Conservation (phyloP, 2,113 vertebrate genomes). For the Gulo gulo region DNA sequence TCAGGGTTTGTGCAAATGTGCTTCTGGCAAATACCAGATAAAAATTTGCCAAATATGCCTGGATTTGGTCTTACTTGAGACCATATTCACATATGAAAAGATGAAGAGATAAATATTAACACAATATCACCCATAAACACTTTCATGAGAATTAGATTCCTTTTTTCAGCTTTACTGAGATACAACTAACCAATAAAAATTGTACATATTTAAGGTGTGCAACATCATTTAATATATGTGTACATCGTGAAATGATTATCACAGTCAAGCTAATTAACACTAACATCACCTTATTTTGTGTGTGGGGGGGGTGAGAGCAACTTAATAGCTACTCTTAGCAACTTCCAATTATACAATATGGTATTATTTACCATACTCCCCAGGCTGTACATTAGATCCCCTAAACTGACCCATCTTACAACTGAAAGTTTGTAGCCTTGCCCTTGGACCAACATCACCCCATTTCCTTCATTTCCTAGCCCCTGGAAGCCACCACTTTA, state of each 20-base stretch:
- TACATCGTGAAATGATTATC: background rate
- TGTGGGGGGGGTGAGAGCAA: background rate
- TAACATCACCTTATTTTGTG: background rate
- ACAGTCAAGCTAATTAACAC: slow-evolving; percentile 6
- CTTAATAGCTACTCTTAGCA: background rate
- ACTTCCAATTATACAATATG: background rate
- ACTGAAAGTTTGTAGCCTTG: background rate
- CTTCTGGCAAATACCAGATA: background rate
- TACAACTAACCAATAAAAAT: background rate
- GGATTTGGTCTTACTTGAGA: background rate
- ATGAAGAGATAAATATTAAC: background rate
- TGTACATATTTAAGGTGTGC: background rate
- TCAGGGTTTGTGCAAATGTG: background rate
- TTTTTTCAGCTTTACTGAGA: background rate
- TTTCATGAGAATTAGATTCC: background rate
- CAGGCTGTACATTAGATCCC: background rate
- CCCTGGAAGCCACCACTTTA: background rate
- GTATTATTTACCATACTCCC: background rate
- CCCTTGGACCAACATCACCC: background rate
- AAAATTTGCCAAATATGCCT: slow-evolving; percentile 14
- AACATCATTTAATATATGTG: background rate
- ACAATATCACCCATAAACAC: background rate
- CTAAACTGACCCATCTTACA: background rate
- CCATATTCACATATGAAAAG: background rate
- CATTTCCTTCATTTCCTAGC: background rate